phyloP scores from a whole-genome alignment of 2,113 vertebrate genomes.

The Rhizomys pruinosus region DNA sequence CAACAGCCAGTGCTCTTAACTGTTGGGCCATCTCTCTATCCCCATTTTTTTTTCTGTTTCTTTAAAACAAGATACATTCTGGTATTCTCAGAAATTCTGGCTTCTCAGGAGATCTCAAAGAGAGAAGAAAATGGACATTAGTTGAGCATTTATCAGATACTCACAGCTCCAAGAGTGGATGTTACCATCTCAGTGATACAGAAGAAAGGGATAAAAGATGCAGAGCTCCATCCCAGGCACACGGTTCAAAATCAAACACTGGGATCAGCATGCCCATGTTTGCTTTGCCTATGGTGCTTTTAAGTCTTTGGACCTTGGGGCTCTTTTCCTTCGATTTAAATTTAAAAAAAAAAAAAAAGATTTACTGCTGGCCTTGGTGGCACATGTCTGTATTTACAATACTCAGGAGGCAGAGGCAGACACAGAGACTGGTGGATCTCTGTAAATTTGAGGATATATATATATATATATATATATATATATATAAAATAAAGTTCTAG shows the following conservation, averaged over 20 bases:
- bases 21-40: too few relatives aligned
- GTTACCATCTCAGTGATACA: neutral
- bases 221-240: neutral
- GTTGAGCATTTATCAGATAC: neutral
- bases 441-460: too few relatives aligned
- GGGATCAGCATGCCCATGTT: accelerated
- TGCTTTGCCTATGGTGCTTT: neutral
- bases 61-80: neutral
- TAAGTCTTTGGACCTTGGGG: neutral
- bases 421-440: too few relatives aligned
- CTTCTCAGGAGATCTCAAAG: neutral
- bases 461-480: too few relatives aligned
- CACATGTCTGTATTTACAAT: too few relatives aligned
- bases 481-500: too few relatives aligned
- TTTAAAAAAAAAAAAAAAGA: too few relatives aligned
- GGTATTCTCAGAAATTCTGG: constrained; percentile 11
- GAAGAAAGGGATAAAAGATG: neutral
- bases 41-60: neutral
- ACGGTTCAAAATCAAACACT: neutral
- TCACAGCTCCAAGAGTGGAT: neutral
- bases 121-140: neutral
- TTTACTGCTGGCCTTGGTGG: too few relatives aligned
- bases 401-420: too few relatives aligned
- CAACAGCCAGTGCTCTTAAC: too few relatives aligned
- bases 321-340: neutral